Conservation (phyloP, 92 coral and sea anemone genomes). For the Porites cylindrica region DNA sequence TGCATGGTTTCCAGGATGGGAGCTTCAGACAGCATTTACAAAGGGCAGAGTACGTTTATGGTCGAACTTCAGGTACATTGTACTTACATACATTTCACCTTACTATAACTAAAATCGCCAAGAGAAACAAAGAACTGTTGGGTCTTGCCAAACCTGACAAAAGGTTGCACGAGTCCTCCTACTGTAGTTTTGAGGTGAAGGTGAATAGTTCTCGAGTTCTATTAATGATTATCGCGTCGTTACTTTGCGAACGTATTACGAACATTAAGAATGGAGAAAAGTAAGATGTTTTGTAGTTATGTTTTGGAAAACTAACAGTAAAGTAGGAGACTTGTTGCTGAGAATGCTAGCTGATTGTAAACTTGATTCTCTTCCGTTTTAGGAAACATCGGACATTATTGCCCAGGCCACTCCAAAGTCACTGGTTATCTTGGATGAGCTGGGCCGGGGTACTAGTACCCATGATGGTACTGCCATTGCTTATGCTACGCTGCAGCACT, state of each 20-base stretch:
- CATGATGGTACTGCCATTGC: conserved; percentile 96
- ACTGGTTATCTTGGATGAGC: conserved; percentile 90
- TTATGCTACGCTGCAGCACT: conserved; percentile 80
- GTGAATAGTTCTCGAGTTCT: too few relatives aligned
- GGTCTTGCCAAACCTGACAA: too few relatives aligned
- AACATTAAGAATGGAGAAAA: too few relatives aligned
- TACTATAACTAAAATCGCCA: too few relatives aligned
- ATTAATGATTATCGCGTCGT: too few relatives aligned
- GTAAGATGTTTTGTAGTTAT: too few relatives aligned
- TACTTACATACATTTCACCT: neutral
- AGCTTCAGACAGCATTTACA: conserved; percentile 89
- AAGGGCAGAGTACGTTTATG: conserved; percentile 92
- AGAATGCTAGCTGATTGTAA: neutral
- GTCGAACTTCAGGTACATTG: conserved; percentile 79
- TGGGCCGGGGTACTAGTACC: conserved; percentile 95
- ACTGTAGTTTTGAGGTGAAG: too few relatives aligned
- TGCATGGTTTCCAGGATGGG: conserved; percentile 75
- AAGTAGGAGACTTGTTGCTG: neutral
- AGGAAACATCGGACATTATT: conserved; percentile 90
- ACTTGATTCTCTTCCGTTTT: neutral
- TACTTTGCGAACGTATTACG: too few relatives aligned
- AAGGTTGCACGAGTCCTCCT: too few relatives aligned
- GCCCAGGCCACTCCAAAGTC: conserved; percentile 89
- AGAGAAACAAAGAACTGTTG: too few relatives aligned
- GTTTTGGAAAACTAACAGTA: too few relatives aligned